A percentile compares a stretch with the other conserved stretches of the same genome.
These are phyloP conservation scores for Styela plicata DNA, from an alignment of 23 tunicate genomes.

Conservation along the genomic window DNA sequence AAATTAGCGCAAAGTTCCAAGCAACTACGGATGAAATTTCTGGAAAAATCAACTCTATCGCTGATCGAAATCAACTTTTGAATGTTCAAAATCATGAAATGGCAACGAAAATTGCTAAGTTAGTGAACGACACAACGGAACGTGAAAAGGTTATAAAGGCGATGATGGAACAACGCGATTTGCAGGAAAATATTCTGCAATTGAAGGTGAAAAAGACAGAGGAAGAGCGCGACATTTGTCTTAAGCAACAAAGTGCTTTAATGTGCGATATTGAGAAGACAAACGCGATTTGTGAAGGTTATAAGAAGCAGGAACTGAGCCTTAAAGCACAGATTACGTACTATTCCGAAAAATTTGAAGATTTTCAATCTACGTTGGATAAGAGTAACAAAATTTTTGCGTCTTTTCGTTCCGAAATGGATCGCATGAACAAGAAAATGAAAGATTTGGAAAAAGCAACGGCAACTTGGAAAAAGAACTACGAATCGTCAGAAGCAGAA, in stretches of 20 bases:
- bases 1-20: conserved; percentile 38
- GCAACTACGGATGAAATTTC: conserved; percentile 30
- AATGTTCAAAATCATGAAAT: conserved; percentile 15
- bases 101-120: conserved; percentile 10
- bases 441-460: conserved; percentile 67
- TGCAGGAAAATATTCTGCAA: conserved; percentile 61
- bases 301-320: conserved; percentile 52
- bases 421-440: conserved; percentile 61
- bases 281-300: conserved; percentile 44
- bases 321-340: conserved; percentile 52
- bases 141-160: conserved; percentile 22
- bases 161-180: conserved; percentile 44
- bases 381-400: conserved; percentile 82
- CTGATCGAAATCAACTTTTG: conserved; percentile 18
- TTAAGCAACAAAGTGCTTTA: conserved; percentile 30
- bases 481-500: conserved; percentile 50
- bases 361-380: conserved; percentile 65
- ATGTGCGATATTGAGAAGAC: conserved; percentile 41
- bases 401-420: conserved; percentile 65
- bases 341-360: conserved; percentile 88
- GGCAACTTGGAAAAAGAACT: conserved; percentile 52
- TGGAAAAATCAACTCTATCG: conserved; percentile 23
- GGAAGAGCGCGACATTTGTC: conserved; percentile 37
- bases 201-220: conserved; percentile 42
- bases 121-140: background rate